These are phyloP conservation scores for Chionomys nivalis DNA, from an alignment of 2,113 vertebrate species.

Conservation along the genomic window DNA sequence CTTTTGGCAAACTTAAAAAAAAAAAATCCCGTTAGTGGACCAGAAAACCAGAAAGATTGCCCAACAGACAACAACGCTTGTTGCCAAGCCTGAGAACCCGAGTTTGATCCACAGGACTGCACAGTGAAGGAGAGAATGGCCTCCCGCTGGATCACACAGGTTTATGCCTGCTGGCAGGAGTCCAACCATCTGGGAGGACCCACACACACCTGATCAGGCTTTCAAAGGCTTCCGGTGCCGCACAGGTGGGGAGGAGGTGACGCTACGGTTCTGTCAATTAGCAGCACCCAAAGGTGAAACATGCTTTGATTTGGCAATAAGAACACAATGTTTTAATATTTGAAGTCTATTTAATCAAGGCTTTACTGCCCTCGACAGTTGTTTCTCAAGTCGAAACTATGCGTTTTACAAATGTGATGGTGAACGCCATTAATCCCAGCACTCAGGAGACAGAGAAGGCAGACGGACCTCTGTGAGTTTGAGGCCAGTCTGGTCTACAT, in stretches of 20 bases:
- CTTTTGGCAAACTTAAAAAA: conserved; percentile 6
- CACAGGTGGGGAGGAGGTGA: not conserved
- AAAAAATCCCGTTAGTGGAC: not conserved
- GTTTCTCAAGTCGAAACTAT: not conserved
- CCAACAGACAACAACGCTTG: not conserved
- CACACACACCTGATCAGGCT: not conserved
- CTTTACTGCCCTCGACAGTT: conserved; percentile 13
- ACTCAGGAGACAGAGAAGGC: not conserved
- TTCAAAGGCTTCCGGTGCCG: not conserved
- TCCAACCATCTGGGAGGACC: not conserved
- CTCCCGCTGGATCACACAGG: not conserved
- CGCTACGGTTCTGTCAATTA: not conserved
- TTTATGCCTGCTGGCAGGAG: not conserved
- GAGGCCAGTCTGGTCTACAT: not conserved
- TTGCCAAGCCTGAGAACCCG: not conserved
- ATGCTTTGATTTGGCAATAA: not conserved
- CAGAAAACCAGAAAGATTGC: not conserved
- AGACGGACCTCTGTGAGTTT: not conserved
- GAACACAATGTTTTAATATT: conserved; percentile 38
- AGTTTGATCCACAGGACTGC: not conserved
- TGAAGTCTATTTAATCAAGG: conserved; percentile 35
- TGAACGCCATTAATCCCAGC: not conserved
- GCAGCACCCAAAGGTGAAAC: not conserved
- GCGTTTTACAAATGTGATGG: not conserved
- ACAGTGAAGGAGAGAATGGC: not conserved